Evolutionary conservation across 2,797 vertebrate species (phyloP).

Genomic region (Phyllotis vaccarum): DNA sequence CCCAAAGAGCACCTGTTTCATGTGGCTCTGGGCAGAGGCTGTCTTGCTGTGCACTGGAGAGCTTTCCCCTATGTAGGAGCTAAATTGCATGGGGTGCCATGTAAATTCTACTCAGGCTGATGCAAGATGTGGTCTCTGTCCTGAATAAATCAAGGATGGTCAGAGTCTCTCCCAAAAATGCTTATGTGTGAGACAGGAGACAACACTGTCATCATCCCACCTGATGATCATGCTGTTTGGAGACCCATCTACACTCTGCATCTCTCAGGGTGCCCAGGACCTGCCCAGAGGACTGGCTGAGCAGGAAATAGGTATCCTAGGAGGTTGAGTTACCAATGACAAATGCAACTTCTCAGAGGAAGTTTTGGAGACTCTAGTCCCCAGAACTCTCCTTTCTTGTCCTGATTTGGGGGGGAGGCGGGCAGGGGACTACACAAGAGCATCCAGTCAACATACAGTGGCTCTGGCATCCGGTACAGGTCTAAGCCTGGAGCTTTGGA

Average conservation of each 20-base stretch:
- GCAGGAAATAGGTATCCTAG: accelerated
- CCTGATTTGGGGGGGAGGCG: background rate
- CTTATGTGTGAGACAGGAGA: too few species aligned
- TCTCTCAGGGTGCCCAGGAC: too few species aligned
- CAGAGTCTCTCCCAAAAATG: background rate
- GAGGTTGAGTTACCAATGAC: background rate
- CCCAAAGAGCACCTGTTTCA: accelerated
- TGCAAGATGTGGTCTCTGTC: background rate
- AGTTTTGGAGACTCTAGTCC: background rate
- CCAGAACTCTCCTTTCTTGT: background rate
- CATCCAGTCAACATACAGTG: background rate
- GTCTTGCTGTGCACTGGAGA: background rate
- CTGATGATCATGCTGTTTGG: background rate
- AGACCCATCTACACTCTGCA: accelerated
- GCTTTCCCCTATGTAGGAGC: background rate
- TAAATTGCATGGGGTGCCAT: background rate
- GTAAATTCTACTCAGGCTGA: background rate
- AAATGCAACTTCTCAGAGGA: background rate
- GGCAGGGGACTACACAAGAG: too few species aligned
- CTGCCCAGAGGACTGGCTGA: background rate
- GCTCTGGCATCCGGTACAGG: background rate
- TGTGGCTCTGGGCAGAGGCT: background rate
- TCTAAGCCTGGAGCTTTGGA: background rate
- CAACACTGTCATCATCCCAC: accelerated
- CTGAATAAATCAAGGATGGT: background rate